Base-by-base conservation (phyloP, 2,113 vertebrate genomes). In the Formicarius rufipectus region DNA sequence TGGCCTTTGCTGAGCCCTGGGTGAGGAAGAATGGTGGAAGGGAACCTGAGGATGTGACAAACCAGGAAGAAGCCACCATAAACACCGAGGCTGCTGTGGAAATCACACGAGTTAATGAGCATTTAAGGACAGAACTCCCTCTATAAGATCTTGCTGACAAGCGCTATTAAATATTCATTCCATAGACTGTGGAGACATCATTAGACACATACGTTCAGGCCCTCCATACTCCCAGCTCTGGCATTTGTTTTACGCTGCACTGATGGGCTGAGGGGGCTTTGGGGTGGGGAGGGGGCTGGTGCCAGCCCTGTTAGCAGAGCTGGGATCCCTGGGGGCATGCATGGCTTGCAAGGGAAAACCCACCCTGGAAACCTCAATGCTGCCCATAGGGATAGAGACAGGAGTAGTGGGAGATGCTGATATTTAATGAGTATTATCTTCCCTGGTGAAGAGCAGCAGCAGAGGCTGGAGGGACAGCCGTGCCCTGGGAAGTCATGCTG, bases 91-190 rank as follows among this genome's bases (percentile, higher is more conserved):
- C 81, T 76, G 82, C 95, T 4, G 4, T 40, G 89, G 93, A 96
- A 97, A 96, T 89, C 86, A 85, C 63, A 75, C 76, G 93, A 97
- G 87, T 76, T 97, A 98, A 97, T 52, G 12, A 97, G 97, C 94
- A 63, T 97, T 97, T 97, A 95, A 93, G 94, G 97, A 89, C 93
- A 95, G 89, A 97, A 97, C 94, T 83, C 89, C 96, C 90, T 88
- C 97, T 84, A 87, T 96, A 93, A 98, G 97, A 97, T 97, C 97
- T 97, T 98, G 98, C 98, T 98, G 98, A 98, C 98, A 98, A 98
- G 97, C 52, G 6, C 94, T 94, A 98, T 98, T 98, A 98, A 98
- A 98, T 98, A 98, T 98, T 98, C 97, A 98, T 98, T 97, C 98
- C 95, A 85, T 94, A 97, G 98, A 97, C 98, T 97, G 63, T 35